A percentile compares a stretch with the other conserved stretches of the same genome.
Conservation (phyloP, 2,888 invertebrate species). For the Apocheima hispidaria region DNA sequence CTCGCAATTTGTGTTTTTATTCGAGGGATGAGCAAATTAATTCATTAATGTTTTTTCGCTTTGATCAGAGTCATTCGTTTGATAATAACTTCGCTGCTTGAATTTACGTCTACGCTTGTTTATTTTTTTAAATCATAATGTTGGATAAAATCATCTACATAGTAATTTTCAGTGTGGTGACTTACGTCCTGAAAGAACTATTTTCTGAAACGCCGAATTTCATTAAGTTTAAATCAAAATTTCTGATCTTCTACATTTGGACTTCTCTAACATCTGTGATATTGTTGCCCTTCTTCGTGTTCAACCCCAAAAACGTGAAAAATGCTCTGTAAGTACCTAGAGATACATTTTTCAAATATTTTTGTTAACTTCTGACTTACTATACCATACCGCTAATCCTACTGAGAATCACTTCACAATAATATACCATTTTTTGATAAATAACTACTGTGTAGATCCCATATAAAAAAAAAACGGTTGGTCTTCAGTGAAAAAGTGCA, state of each 20-base stretch:
- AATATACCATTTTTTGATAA: too few relatives aligned
- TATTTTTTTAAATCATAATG: slow-evolving; percentile 58
- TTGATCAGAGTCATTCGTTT: background rate
- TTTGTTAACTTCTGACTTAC: too few relatives aligned
- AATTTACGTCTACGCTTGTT: background rate
- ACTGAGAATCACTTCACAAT: too few relatives aligned
- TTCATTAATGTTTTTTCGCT: slow-evolving; percentile 2
- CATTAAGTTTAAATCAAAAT: slow-evolving; percentile 82
- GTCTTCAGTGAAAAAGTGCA: too few relatives aligned
- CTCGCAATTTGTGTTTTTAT: slow-evolving; percentile 1
- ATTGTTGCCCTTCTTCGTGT: slow-evolving; percentile 79
- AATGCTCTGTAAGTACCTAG: slow-evolving; percentile 84
- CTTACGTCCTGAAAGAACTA: slow-evolving; percentile 78
- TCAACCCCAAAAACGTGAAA: slow-evolving; percentile 82
- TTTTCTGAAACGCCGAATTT: slow-evolving; percentile 82
- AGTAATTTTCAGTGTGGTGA: slow-evolving; percentile 66
- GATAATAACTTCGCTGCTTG: slow-evolving; percentile 11
- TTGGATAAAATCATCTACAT: slow-evolving; percentile 78
- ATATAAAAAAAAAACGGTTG: too few relatives aligned
- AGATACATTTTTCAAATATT: background rate
- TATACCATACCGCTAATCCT: too few relatives aligned
- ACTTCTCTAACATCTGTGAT: slow-evolving; percentile 74
- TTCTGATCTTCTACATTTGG: slow-evolving; percentile 79
- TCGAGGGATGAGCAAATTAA: background rate
- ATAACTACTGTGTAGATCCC: too few relatives aligned